Evolutionary conservation across 2,888 invertebrate genomes (phyloP), one percentile per base, ranked within the genome.

Genomic region (Frankliniella intonsa): DNA sequence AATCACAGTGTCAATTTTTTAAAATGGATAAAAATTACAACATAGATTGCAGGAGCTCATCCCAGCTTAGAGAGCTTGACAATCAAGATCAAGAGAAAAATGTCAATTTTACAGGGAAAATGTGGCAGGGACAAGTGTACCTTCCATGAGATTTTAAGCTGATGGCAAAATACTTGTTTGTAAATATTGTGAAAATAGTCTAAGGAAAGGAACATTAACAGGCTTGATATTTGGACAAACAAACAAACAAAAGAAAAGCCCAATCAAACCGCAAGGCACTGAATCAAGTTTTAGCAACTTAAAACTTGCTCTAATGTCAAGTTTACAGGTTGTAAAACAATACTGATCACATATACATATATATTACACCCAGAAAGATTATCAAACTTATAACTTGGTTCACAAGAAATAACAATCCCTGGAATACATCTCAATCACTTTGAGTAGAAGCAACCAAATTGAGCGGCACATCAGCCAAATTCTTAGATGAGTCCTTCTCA

Each of bases 301-400:
- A 55, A 19, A 19, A 55, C 55, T 19, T 55, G 55, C 55, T 55
- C 12, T 55, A 55, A 55, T 55, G 38, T 38, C 38, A 38, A 38
- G 38, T 38, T 38, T 38, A 38, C 38, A 38, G 38, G 62, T 62
- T 62, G 62, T 62, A 19, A 55, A 76, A 76, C 69, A 76, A 76
- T 76, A 76, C 69, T 76, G 69, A 76, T 76, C 69, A 76, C 69
- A 76, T 76, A 76, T 76, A 76, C 69, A 76, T 76, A 11, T 25
- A 76, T 76, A 76, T 12, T 22, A 76, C 9, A 76, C 69, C 25
- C 69, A 76, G 69, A 25, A 2, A 76, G 25, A 76, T 8, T 25
- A 25, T 76, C 12, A 25, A 76, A 22, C 69, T 76, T 25, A 25
- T 76, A 25, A 10, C 25, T 76, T 22, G 25, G 25, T 76, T 76